Evolutionary conservation across 2,797 vertebrate genomes (phyloP).

Genomic region (Enteromius mattozi): DNA sequence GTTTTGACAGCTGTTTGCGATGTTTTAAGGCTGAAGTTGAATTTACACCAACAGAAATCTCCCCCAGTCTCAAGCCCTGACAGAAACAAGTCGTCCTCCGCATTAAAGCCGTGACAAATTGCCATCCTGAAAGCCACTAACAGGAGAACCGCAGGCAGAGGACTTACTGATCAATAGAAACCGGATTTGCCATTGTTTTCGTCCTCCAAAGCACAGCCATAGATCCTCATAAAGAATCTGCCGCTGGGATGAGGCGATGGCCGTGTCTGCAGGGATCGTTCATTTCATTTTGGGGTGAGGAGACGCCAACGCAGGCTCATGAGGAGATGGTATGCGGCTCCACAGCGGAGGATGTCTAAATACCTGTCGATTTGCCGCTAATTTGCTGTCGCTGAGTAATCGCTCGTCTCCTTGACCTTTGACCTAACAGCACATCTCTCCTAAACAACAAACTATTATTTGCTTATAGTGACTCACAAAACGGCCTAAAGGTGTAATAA

Average conservation of each 20-base stretch:
- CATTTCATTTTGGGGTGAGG: slow-evolving; percentile 69
- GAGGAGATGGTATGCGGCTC: slow-evolving; percentile 58
- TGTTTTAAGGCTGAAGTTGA: slow-evolving; percentile 46
- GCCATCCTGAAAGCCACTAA: slow-evolving; percentile 48
- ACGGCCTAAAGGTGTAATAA: background rate
- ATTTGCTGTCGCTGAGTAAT: slow-evolving; percentile 62
- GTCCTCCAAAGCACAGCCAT: slow-evolving; percentile 73
- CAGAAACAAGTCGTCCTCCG: slow-evolving; percentile 10
- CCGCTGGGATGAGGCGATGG: slow-evolving; percentile 48
- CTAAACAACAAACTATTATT: background rate
- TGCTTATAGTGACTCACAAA: background rate
- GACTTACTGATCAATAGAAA: slow-evolving; percentile 78
- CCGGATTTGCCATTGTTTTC: slow-evolving; percentile 76
- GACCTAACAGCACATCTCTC: background rate
- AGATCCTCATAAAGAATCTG: slow-evolving; percentile 70
- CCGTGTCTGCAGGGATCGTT: slow-evolving; percentile 31
- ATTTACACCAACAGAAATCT: slow-evolving; percentile 67
- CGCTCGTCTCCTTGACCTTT: slow-evolving; percentile 62
- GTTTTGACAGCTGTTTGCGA: slow-evolving; percentile 51
- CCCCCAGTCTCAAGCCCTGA: slow-evolving; percentile 9
- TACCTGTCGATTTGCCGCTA: slow-evolving; percentile 56
- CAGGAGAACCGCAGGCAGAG: slow-evolving; percentile 57
- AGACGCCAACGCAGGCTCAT: slow-evolving; percentile 14
- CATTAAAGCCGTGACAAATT: slow-evolving; percentile 44
- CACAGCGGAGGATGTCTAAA: slow-evolving; percentile 51